These are phyloP conservation scores for Neria commutata DNA, from an alignment of 2,888 invertebrate genomes.

Conservation along the genomic window DNA sequence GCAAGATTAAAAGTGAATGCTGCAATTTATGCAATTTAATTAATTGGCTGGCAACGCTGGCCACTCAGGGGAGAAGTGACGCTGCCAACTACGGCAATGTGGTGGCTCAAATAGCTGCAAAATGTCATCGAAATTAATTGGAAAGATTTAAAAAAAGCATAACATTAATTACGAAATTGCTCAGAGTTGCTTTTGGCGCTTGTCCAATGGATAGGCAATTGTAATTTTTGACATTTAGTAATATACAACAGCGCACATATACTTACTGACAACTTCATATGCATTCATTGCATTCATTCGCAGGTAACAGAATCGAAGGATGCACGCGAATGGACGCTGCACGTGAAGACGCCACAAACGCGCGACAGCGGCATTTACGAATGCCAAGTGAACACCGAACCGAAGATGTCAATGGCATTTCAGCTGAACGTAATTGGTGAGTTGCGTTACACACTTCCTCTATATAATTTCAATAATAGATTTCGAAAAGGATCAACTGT, in stretches of 20 bases:
- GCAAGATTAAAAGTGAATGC: slow-evolving; percentile 4
- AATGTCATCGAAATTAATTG: slow-evolving; percentile 1
- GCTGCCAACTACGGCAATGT: neutral
- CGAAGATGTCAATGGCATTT: slow-evolving; percentile 87
- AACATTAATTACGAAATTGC: slow-evolving; percentile 27
- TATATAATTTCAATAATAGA: too few species aligned
- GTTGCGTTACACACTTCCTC: too few species aligned
- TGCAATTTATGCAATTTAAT: slow-evolving; percentile 27
- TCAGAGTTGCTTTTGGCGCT: too few species aligned
- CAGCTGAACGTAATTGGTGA: slow-evolving; percentile 85
- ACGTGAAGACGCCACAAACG: slow-evolving; percentile 84
- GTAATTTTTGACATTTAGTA: too few species aligned
- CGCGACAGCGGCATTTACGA: slow-evolving; percentile 76
- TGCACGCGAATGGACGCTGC: slow-evolving; percentile 87
- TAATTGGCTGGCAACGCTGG: slow-evolving; percentile 25
- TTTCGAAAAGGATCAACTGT: too few species aligned
- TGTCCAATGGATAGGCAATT: too few species aligned
- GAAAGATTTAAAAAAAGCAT: neutral
- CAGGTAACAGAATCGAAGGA: slow-evolving; percentile 67
- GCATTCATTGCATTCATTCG: slow-evolving; percentile 9
- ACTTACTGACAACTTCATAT: neutral
- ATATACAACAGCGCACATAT: neutral
- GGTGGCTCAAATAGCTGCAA: neutral
- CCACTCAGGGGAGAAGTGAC: neutral
- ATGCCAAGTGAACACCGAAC: slow-evolving; percentile 75